phyloP scores from a whole-genome alignment of 2,888 invertebrate genomes.

The Netelia virgata region DNA sequence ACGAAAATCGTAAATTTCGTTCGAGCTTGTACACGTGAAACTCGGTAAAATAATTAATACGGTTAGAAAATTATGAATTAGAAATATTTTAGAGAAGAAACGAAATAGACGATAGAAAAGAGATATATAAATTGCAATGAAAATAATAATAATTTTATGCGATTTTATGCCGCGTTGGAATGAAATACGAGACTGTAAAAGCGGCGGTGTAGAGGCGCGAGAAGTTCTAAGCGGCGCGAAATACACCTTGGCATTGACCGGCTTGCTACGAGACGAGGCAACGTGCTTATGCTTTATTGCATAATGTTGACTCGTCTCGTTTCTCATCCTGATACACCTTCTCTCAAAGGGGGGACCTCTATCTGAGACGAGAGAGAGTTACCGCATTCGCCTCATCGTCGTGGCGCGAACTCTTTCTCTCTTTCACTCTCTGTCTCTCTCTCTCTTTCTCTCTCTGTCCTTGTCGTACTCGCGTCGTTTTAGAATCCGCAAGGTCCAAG shows the following conservation, averaged over 20 bases:
- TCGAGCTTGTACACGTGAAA: no score
- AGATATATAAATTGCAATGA: slow-evolving; percentile 7
- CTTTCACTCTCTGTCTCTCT: slow-evolving; percentile 7
- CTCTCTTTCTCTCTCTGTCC: neutral
- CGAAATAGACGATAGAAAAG: neutral
- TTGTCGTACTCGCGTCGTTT: slow-evolving; percentile 41
- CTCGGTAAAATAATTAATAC: neutral
- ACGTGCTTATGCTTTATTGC: slow-evolving; percentile 77
- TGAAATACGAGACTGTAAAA: slow-evolving; percentile 53
- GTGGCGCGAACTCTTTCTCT: slow-evolving; percentile 26
- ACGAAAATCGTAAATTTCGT: neutral
- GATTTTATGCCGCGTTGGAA: slow-evolving; percentile 47
- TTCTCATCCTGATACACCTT: slow-evolving; percentile 77
- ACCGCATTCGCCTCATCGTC: slow-evolving; percentile 67
- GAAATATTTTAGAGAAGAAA: neutral
- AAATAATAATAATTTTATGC: slow-evolving; percentile 23
- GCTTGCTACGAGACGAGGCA: slow-evolving; percentile 80
- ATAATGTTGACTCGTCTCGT: slow-evolving; percentile 83
- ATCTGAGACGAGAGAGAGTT: slow-evolving; percentile 68
- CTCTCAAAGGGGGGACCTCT: slow-evolving; percentile 55
- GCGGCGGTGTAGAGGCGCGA: slow-evolving; percentile 68
- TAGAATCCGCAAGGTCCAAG: slow-evolving; percentile 3
- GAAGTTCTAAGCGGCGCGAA: slow-evolving; percentile 72
- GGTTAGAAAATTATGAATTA: neutral
- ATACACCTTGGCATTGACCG: slow-evolving; percentile 84